Base-by-base conservation (phyloP, 2,888 invertebrate genomes). In the Epicampocera succincta region DNA sequence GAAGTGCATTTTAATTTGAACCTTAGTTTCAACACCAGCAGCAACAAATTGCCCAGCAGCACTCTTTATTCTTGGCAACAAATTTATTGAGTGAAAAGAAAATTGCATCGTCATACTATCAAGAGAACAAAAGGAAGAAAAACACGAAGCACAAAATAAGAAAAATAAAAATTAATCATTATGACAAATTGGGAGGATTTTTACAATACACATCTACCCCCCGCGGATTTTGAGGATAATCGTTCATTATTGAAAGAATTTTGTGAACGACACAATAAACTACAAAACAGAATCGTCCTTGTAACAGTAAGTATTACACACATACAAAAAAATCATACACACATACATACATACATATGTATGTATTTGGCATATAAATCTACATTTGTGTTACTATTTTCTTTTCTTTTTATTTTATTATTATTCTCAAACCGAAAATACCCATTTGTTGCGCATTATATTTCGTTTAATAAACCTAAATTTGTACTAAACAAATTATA, bases 161-260 rank as follows among this genome's bases (percentile, higher is more conserved):
- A 56, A 56, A 46, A 60, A 9, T 63, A 73, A 77, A 60, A 33
- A 5, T 68, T 54, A 42, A 60, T 68, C 84, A 84, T 77, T 63
- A 89, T 89, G 89, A 87, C 93, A 84, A 93, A 94, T 83, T 96
- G 96, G 96, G 96, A 96, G 92, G 95, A 96, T 87, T 97, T 97
- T 92, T 97, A 96, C 89, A 94, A 94, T 8, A 93, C 94, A 79
- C 95, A 96, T 90, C 92, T 95, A 84, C 94, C 95, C 29, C 97
- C 97, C 15, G 92, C 93, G 6, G 95, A 96, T 92, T 95, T 95
- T 87, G 94, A 95, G 87, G 94, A 95, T 88, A 95, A 94, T 89
- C 93, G 95, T 85, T 93, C 92, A 9, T 89, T 94, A 84, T 91
- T 97, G 46, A 94, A 94, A 88, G 94, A 95, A 89, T 97, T 97